phyloP scores from a whole-genome alignment of 2,113 vertebrate genomes.

The Hemibagrus wyckioides region DNA sequence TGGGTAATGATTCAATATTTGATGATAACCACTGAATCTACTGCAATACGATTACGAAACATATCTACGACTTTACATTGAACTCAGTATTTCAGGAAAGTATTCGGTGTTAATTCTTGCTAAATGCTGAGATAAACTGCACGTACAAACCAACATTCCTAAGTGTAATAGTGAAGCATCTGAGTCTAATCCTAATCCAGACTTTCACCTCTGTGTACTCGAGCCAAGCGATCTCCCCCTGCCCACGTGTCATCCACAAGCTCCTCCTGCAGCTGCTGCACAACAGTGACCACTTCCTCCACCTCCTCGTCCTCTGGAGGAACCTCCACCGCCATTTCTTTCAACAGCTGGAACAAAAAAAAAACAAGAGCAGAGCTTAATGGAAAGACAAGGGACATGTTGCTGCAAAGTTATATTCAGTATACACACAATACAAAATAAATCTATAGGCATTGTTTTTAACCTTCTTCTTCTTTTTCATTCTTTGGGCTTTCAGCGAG shows the following conservation, averaged over 20 bases:
- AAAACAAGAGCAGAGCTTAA: not conserved
- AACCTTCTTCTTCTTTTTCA: constrained; percentile 72
- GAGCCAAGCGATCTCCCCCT: constrained; percentile 43
- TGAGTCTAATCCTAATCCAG: not conserved
- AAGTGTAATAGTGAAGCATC: not conserved
- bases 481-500: constrained; percentile 62
- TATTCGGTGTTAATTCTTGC: not conserved
- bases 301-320: constrained; percentile 49
- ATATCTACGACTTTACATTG: not conserved
- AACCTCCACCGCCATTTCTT: constrained; percentile 52
- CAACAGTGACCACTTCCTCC: constrained; percentile 30
- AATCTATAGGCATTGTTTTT: not conserved
- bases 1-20: not conserved
- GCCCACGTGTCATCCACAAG: constrained; percentile 17
- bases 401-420: not conserved
- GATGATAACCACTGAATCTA: not conserved
- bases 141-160: not conserved
- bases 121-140: not conserved
- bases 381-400: not conserved
- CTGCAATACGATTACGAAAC: not conserved
- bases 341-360: constrained; percentile 59
- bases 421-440: not conserved
- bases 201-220: constrained; percentile 60
- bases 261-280: constrained; percentile 30
- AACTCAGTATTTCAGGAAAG: not conserved